phyloP scores from a whole-genome alignment of 2,888 invertebrate genomes.

The Lasioglossum figueresi region DNA sequence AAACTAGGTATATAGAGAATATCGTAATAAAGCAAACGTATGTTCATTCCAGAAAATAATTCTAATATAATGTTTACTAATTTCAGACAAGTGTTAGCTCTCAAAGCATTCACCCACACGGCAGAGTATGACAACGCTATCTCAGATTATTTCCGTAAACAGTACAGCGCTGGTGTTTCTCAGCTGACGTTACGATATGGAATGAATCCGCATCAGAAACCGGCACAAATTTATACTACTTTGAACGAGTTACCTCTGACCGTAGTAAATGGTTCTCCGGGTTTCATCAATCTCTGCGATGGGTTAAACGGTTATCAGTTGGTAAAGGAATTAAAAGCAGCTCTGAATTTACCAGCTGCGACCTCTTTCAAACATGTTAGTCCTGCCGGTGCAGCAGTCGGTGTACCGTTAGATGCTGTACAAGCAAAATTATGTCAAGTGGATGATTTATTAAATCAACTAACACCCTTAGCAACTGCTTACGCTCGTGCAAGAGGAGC shows the following conservation, averaged over 20 bases:
- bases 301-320: conserved; percentile 99
- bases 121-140: conserved; percentile 97
- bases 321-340: conserved; percentile 93
- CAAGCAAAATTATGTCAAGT: conserved; percentile 97
- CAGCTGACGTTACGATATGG: conserved; percentile 96
- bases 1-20: conserved; percentile 87
- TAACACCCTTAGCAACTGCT: conserved; percentile 94
- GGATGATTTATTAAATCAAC: conserved; percentile 89
- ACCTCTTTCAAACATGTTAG: conserved; percentile 99
- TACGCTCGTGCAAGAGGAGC: conserved; percentile 98
- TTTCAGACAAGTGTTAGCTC: conserved; percentile 90
- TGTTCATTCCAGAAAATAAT: conserved; percentile 84
- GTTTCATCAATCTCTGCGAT: conserved; percentile 98
- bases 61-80: conserved; percentile 25
- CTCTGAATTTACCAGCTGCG: conserved; percentile 94
- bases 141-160: conserved; percentile 96
- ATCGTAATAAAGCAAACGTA: conserved; percentile 15
- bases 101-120: conserved; percentile 98
- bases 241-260: conserved; percentile 91
- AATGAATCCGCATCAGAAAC: conserved; percentile 99
- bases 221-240: conserved; percentile 95
- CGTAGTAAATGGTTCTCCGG: conserved; percentile 97
- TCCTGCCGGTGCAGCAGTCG: conserved; percentile 98
- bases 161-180: conserved; percentile 91
- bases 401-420: conserved; percentile 89